phyloP scores from a whole-genome alignment of 2,797 vertebrate species.

The Cottoperca gobio region DNA sequence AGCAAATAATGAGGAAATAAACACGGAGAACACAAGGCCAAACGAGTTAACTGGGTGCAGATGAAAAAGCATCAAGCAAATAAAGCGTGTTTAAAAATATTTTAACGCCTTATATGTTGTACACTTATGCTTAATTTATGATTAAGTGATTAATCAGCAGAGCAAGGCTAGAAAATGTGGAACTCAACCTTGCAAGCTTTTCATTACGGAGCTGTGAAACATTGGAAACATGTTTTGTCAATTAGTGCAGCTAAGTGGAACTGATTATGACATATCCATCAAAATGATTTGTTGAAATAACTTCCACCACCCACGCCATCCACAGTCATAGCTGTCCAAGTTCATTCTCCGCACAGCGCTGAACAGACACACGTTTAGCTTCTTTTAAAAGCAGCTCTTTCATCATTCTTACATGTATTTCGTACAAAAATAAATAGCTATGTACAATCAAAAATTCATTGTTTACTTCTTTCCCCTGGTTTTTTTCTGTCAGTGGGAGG shows the following conservation, averaged over 20 bases:
- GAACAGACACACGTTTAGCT: background rate
- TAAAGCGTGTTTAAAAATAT: constrained; percentile 45
- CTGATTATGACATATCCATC: constrained; percentile 71
- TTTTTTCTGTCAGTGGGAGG: constrained; percentile 27
- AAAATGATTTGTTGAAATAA: constrained; percentile 61
- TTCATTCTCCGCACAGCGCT: constrained; percentile 1
- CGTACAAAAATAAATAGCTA: background rate
- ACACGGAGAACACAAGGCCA: constrained; percentile 6
- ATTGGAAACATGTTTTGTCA: constrained; percentile 59
- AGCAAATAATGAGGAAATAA: constrained; percentile 52
- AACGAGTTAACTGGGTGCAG: background rate
- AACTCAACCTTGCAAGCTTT: constrained; percentile 43
- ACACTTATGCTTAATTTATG: constrained; percentile 42
- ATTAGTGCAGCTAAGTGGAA: constrained; percentile 66
- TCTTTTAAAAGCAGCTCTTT: background rate
- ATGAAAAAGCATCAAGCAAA: constrained; percentile 33
- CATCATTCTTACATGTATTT: background rate
- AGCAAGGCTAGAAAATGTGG: constrained; percentile 45
- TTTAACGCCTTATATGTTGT: constrained; percentile 30
- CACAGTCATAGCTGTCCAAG: background rate
- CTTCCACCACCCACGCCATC: background rate
- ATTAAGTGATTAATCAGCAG: constrained; percentile 52
- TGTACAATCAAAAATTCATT: constrained; percentile 37
- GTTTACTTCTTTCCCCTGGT: constrained; percentile 18
- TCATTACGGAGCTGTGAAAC: constrained; percentile 58